Percentiles rank a stretch among this genome's conserved stretches.
These are phyloP conservation scores for Sphyrna mokarran DNA, from an alignment of 2,113 vertebrate species.

Conservation along the genomic window DNA sequence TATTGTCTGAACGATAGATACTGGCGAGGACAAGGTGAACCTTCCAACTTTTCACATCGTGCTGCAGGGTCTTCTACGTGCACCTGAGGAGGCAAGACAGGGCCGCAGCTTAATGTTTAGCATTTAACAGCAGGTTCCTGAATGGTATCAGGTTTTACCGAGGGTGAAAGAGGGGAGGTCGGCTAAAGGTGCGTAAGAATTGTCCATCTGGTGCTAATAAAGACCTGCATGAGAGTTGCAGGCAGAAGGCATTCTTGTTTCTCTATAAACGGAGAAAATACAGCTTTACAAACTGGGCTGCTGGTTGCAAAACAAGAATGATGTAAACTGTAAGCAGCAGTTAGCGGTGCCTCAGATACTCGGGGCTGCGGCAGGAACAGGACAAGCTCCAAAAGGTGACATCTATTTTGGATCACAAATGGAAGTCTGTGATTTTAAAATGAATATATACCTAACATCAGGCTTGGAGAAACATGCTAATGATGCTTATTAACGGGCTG, in stretches of 20 bases:
- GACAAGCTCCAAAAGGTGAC: slow-evolving; percentile 13
- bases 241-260: not conserved
- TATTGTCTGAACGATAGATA: not conserved
- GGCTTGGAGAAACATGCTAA: slow-evolving; percentile 30
- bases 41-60: too few species aligned
- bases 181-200: not conserved
- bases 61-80: not conserved
- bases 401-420: slow-evolving; percentile 33
- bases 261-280: not conserved
- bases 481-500: slow-evolving; percentile 32
- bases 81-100: not conserved
- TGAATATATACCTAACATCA: slow-evolving; percentile 35
- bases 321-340: not conserved
- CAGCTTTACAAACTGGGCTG: not conserved
- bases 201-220: not conserved
- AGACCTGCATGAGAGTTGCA: not conserved
- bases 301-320: not conserved
- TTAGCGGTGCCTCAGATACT: not conserved
- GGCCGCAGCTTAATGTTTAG: not conserved
- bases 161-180: not conserved
- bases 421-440: slow-evolving; percentile 35
- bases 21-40: not conserved
- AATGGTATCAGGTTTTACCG: not conserved
- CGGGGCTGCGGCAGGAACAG: not conserved
- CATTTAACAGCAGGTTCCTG: not conserved